Evolutionary conservation across 1,140 invertebrate species (phyloP).

Genomic region (Ooceraea biroi): DNA sequence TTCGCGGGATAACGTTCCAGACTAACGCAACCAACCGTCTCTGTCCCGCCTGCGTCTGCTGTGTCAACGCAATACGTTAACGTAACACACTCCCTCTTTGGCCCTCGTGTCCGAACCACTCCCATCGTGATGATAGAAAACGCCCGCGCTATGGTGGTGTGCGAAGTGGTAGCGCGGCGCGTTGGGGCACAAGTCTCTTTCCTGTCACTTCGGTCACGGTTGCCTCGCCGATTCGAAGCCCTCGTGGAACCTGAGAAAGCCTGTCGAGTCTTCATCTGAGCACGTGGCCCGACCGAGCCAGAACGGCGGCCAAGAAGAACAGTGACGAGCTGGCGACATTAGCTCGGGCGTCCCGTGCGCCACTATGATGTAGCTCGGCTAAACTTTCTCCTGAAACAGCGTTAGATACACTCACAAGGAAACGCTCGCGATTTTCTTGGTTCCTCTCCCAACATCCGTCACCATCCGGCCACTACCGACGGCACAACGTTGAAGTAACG

Average conservation of each 20-base stretch:
- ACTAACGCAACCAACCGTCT: constrained; percentile 50
- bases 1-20: constrained; percentile 44
- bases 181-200: constrained; percentile 6
- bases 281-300: constrained; percentile 65
- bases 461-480: background rate
- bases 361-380: constrained; percentile 88
- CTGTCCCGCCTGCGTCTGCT: constrained; percentile 19
- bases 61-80: constrained; percentile 38
- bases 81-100: constrained; percentile 33
- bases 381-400: constrained; percentile 88
- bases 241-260: constrained; percentile 26
- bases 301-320: constrained; percentile 62
- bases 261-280: constrained; percentile 75
- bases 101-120: constrained; percentile 18
- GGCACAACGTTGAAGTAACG: background rate
- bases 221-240: constrained; percentile 1
- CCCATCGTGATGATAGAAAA: constrained; percentile 65
- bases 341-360: constrained; percentile 70
- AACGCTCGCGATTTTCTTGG: background rate
- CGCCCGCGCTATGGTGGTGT: constrained; percentile 24
- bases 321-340: constrained; percentile 33
- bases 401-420: constrained; percentile 79
- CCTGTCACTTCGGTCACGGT: background rate
- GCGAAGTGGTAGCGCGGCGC: constrained; percentile 15
- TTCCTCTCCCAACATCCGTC: background rate